Evolutionary conservation across 2,888 invertebrate species (phyloP), one percentile per base, ranked within the genome.

Genomic region (Byasa hedistus): DNA sequence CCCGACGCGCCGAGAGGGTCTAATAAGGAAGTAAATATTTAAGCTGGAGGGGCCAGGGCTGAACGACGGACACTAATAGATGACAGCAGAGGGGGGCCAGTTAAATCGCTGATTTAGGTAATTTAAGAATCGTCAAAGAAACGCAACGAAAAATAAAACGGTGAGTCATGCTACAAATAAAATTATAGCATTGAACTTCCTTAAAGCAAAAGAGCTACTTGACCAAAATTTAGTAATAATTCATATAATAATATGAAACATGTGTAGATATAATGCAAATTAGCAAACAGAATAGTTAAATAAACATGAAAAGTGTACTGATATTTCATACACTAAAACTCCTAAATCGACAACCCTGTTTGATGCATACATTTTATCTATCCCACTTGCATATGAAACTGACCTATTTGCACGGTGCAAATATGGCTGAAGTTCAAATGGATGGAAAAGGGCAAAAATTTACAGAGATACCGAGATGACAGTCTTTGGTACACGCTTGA

Each of bases 1-100:
- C 82, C 76, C 72, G 73, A 71, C 76, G 77, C 68, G 69, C 70
- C 66, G 55, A 44, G 62, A 75, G 77, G 75, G 74, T 78, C 83
- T 89, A 89, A 91, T 88, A 85, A 90, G 91, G 91, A 91, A 91
- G 90, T 86, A 79, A 89, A 89, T 87, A 86, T 90, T 90, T 87
- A 84, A 79, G 82, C 77, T 75, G 81, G 78, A 72, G 70, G 70
- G 70, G 69, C 66, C 70, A 75, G 71, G 76, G 61, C 39, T 60
- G 24, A 56, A 57, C 48, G 27, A 36, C 22, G 57, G 24, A 64
- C 64, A 59, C 59, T 39, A 59, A 44, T 51, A n/a, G 24, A 55
- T n/a, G 54, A 61, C 39, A 39, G 39, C 4, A 39, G 23, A 55
- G 59, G 54, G 32, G 32, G 54, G 64, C n/a, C 32, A 54, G 32